phyloP scores from a whole-genome alignment of 2,888 invertebrate species.

The Timema podura region DNA sequence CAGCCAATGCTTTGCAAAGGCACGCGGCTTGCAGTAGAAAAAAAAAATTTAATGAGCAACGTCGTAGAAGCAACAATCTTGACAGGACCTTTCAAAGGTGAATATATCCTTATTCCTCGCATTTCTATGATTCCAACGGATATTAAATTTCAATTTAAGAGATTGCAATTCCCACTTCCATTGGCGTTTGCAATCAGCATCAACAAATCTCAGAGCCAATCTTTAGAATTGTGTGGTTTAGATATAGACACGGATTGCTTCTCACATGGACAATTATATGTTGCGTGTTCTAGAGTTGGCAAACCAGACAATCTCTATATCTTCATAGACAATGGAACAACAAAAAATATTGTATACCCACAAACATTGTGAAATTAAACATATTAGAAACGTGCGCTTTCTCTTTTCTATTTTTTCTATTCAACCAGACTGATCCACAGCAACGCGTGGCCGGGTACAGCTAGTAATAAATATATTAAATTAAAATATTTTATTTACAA shows the following conservation, averaged over 20 bases:
- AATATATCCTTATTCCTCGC: too few species aligned
- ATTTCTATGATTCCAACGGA: too few species aligned
- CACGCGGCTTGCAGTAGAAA: not conserved
- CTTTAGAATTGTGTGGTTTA: slow-evolving; percentile 7
- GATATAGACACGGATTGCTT: not conserved
- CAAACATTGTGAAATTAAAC: not conserved
- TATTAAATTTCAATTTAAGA: too few species aligned
- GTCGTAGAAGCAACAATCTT: too few species aligned
- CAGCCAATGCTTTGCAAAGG: too few species aligned
- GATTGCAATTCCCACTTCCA: too few species aligned
- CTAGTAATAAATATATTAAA: not conserved
- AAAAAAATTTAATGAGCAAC: too few species aligned
- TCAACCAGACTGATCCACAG: not conserved
- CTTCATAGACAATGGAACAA: too few species aligned
- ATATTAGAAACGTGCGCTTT: not conserved
- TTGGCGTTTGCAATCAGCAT: too few species aligned
- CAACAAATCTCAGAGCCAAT: not conserved
- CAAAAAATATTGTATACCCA: not conserved
- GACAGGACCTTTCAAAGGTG: too few species aligned
- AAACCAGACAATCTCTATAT: not conserved
- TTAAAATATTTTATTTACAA: too few species aligned
- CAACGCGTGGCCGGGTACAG: not conserved
- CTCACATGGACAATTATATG: slow-evolving; percentile 7
- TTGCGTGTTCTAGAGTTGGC: not conserved
- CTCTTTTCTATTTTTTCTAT: not conserved